Conservation (phyloP, 2,888 invertebrate genomes). For the Calameuta idolon region DNA sequence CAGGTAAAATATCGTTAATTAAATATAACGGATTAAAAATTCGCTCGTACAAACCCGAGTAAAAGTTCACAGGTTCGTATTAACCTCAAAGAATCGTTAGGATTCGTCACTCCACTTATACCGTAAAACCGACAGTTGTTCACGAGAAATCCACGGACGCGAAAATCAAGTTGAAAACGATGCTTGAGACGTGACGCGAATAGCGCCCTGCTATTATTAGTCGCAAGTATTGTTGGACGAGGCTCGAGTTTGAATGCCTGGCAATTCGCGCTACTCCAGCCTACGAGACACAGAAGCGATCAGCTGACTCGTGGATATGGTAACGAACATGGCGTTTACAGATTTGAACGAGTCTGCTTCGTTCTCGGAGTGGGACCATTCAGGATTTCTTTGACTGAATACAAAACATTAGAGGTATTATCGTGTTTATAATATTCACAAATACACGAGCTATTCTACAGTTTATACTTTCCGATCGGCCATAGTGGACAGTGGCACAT, state of each 20-base stretch:
- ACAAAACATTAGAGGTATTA: neutral
- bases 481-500: neutral
- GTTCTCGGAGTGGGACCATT: neutral
- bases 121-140: neutral
- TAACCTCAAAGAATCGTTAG: constrained; percentile 2
- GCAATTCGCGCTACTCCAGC: constrained; percentile 3
- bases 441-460: neutral
- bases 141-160: neutral
- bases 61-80: neutral
- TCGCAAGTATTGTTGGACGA: neutral
- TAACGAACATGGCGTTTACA: neutral
- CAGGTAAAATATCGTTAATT: neutral
- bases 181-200: constrained; percentile 2
- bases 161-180: neutral
- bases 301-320: constrained; percentile 2
- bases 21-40: neutral
- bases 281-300: neutral
- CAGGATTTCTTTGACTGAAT: neutral
- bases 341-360: neutral
- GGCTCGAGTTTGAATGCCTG: neutral
- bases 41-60: neutral
- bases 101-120: neutral
- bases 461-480: neutral
- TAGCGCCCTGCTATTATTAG: constrained; percentile 3
- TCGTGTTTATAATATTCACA: neutral